These are phyloP conservation scores for Sciaenops ocellatus DNA, from an alignment of 2,797 vertebrate species.

Conservation along the genomic window DNA sequence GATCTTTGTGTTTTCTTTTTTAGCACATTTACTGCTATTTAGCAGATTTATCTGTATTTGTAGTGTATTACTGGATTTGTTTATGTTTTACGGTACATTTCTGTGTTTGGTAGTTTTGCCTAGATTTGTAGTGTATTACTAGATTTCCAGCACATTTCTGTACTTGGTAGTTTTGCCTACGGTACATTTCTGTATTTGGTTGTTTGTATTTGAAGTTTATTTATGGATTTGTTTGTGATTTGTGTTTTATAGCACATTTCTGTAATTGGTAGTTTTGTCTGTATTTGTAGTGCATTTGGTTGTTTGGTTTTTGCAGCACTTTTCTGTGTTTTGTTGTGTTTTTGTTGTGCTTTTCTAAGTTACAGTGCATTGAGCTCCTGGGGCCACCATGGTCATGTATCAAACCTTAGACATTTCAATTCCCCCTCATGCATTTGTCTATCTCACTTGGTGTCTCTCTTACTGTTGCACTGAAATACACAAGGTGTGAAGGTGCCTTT, in stretches of 20 bases:
- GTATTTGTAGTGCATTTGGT: background rate
- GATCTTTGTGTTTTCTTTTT: too few relatives aligned
- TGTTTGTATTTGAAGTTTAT: too few relatives aligned
- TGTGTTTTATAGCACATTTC: too few relatives aligned
- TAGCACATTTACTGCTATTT: too few relatives aligned
- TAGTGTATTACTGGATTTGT: too few relatives aligned
- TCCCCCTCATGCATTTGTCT: background rate
- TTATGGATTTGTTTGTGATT: too few relatives aligned
- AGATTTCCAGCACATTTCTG: too few relatives aligned
- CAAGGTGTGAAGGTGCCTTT: slow-evolving; percentile 55
- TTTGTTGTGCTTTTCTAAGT: background rate
- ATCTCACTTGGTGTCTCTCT: background rate
- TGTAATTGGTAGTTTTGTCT: background rate
- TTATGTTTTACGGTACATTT: too few relatives aligned
- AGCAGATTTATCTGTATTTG: too few relatives aligned
- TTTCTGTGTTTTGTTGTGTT: background rate
- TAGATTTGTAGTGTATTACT: too few relatives aligned
- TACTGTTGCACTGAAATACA: background rate
- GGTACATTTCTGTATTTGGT: background rate
- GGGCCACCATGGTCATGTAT: background rate
- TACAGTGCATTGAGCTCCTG: background rate
- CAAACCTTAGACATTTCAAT: slow-evolving; percentile 7
- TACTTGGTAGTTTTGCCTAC: background rate
- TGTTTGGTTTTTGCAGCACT: too few relatives aligned
- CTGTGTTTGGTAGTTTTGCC: too few relatives aligned